Conservation (phyloP, 2,888 invertebrate genomes). For the Isoperla grammatica region DNA sequence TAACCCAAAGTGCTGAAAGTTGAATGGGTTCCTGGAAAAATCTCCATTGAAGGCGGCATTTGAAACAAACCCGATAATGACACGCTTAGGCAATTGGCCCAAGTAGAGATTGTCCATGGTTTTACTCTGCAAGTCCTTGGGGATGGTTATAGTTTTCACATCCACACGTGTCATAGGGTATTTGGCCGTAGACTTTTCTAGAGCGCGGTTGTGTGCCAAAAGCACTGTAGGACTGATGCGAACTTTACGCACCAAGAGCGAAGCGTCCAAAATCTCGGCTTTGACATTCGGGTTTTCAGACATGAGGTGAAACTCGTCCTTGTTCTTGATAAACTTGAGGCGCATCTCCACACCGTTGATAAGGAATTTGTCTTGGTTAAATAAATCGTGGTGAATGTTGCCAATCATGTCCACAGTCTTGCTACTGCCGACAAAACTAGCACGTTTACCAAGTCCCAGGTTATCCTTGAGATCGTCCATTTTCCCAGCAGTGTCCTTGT, state of each 20-base stretch:
- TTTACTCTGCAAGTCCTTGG: constrained; percentile 32
- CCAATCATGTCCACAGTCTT: constrained; percentile 13
- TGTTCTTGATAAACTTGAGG: background rate
- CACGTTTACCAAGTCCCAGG: constrained; percentile 6
- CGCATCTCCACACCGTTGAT: constrained; percentile 14
- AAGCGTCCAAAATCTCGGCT: constrained; percentile 30
- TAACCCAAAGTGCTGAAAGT: background rate
- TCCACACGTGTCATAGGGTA: constrained; percentile 31
- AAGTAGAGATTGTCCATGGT: constrained; percentile 37
- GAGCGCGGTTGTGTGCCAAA: constrained; percentile 30
- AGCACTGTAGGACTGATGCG: constrained; percentile 29
- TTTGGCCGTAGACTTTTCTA: constrained; percentile 29
- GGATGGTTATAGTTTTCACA: constrained; percentile 31
- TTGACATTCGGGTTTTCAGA: constrained; percentile 5
- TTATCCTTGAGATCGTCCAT: constrained; percentile 21
- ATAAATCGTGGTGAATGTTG: constrained; percentile 8
- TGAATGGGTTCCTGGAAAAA: background rate
- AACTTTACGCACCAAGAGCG: constrained; percentile 30
- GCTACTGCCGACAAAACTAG: background rate
- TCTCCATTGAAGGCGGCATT: constrained; percentile 26
- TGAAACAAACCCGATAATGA: constrained; percentile 36
- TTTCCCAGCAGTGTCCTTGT: constrained; percentile 24
- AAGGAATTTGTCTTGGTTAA: background rate
- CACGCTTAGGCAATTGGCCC: constrained; percentile 36
- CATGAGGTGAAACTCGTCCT: background rate